Evolutionary conservation across 2,797 vertebrate species (phyloP), one percentile per base, ranked within the genome.

Genomic region (Sternarchorhynchus goeldii): DNA sequence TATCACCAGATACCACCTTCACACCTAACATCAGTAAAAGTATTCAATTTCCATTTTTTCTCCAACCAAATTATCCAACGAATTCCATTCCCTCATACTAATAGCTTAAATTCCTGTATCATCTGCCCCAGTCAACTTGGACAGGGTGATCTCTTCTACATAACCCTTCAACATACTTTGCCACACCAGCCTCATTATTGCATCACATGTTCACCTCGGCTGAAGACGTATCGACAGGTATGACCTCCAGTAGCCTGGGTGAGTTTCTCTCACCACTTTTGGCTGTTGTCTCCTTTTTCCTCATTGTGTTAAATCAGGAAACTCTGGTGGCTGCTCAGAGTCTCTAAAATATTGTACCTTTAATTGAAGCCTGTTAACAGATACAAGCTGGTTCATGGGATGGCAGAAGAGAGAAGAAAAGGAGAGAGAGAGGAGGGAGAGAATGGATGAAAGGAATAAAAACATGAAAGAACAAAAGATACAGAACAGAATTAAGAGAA

Each of bases 361-460:
- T 88, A 87, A 88, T 90, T 88, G 85, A 82, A 29, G 73, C 58
- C 76, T 75, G 79, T 81, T 82, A 85, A 82, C 78, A 80, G 74
- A 85, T 78, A 78, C 20, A 55, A 77, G 78, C 76, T 17, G 68
- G 81, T 29, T 25, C 21, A 50, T 55, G 66, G 66, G 39, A 73
- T 67, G 63, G 80, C 57, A 39, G 70, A 69, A 81, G 81, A 32
- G 32, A 29, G 64, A 78, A 65, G 57, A 69, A 36, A 70, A 39
- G 58, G 64, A 63, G 67, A 81, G 63, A 67, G 31, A 69, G 41
- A 16, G 75, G 21, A 18, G 73, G 63, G 60, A 70, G 77, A 78
- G 81, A 84, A 50, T 50, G 45, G 64, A 50, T 64, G 73, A 50
- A 32, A 64, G 39, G 8, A 18, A 65, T 60, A 41, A 63, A 75